Evolutionary conservation across 2,113 vertebrate genomes (phyloP).

Genomic region (Bubo bubo): DNA sequence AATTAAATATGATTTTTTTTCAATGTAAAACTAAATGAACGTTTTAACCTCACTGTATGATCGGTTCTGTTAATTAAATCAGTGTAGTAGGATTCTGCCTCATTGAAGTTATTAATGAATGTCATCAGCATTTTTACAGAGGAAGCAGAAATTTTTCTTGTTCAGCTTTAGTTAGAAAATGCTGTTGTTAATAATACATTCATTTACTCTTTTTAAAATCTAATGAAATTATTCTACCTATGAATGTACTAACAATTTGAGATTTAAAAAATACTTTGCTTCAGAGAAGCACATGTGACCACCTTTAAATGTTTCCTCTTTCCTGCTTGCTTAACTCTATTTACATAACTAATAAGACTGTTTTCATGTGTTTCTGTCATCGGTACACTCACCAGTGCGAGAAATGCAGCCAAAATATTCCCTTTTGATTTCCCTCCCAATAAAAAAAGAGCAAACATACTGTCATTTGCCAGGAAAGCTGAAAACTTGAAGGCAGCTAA

Average conservation of each 20-base stretch:
- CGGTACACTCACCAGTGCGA: not conserved
- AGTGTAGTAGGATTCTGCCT: not conserved
- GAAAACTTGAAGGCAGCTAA: not conserved
- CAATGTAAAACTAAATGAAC: not conserved
- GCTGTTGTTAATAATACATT: not conserved
- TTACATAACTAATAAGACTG: not conserved
- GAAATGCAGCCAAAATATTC: not conserved
- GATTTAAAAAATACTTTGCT: not conserved
- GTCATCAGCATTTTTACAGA: not conserved
- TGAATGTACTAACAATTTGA: not conserved
- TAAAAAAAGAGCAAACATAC: not conserved
- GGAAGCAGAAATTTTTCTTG: not conserved
- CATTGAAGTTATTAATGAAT: not conserved
- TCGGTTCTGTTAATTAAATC: not conserved
- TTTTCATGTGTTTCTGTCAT: not conserved
- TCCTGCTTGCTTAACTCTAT: not conserved
- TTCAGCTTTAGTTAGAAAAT: not conserved
- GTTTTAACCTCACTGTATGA: not conserved
- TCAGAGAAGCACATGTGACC: not conserved
- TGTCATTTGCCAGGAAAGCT: not conserved
- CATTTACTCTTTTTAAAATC: not conserved
- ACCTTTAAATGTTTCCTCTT: not conserved
- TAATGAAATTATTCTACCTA: not conserved
- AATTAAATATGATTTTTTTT: not conserved
- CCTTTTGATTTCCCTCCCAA: not conserved